Base-by-base conservation (phyloP, 2,888 invertebrate species). In the Sinelater perroti region DNA sequence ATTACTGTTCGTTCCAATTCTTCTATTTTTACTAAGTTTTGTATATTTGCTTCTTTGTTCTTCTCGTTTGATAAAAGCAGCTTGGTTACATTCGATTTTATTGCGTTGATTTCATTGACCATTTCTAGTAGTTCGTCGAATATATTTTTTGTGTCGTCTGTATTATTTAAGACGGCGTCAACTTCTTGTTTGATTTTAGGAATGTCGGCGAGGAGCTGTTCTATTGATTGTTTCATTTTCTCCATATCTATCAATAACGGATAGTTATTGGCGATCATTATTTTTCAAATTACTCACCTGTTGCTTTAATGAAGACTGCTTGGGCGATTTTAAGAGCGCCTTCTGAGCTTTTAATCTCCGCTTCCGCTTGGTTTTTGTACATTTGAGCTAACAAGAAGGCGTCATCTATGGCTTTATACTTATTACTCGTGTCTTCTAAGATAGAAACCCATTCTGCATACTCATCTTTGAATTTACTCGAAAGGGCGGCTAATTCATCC, bases 1-100 rank as follows among this genome's bases (percentile, higher is more conserved):
- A 17, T 10, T 16, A 55, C 42, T 21, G 59, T 50, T 31, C 56
- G 7, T 2, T 42, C 49, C 7, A 63, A 7, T 30, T 57, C 40
- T 5, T 38, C 26, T 3, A 55, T 42, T 11, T 13, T 16, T 18
- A 44, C 18, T 8, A 31, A 31, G n/a, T 38, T 31, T 4, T 38
- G 10, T 2, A 14, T 28, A 18, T 31, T 17, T 3, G 8, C 11
- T 3, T 1, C 30, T 47, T 18, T 6, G 16, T 50, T 35, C 3
- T 16, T 16, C 10, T 20, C 20, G 3, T 49, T 21, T 1, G 10
- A 5, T 33, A 50, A 26, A 20, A 38, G 13, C 8, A 56, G 13
- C 31, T 28, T 5, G 4, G 50, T 31, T 13, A 60, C 44, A 13
- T 56, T 38, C 13, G 31, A 17, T 46, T 53, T 36, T 5, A 21